Conservation (phyloP, 1,140 invertebrate species). For the Zaprionus africanus region DNA sequence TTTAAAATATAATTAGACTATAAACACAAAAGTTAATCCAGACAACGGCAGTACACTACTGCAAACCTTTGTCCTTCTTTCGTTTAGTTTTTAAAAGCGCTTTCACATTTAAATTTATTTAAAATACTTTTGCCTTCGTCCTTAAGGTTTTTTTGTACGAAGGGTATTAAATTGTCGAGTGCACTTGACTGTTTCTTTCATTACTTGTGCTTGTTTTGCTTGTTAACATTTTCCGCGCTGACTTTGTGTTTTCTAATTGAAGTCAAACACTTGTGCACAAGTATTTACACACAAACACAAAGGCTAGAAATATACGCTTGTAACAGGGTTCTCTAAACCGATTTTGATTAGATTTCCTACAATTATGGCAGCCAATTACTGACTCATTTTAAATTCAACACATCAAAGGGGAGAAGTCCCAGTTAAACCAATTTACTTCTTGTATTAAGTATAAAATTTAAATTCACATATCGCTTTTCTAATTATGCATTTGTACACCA, state of each 20-base stretch:
- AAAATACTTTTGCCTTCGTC: no score
- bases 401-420: background rate
- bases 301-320: background rate
- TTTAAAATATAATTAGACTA: no score
- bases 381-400: background rate
- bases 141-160: no score
- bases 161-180: background rate
- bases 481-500: no score
- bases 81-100: no score
- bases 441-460: background rate
- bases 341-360: background rate
- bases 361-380: background rate
- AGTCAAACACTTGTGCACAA: conserved; percentile 4
- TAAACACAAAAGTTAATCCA: no score
- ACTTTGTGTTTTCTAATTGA: conserved; percentile 49
- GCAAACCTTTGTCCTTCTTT: no score
- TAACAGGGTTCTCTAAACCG: background rate
- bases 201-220: background rate
- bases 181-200: background rate
- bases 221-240: conserved; percentile 19
- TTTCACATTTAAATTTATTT: no score
- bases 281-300: conserved; percentile 12
- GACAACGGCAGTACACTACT: no score
- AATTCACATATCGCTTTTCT: background rate
- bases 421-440: background rate